phyloP scores from a whole-genome alignment of 2,888 invertebrate genomes.

The Ptycholaimellus sp. region DNA sequence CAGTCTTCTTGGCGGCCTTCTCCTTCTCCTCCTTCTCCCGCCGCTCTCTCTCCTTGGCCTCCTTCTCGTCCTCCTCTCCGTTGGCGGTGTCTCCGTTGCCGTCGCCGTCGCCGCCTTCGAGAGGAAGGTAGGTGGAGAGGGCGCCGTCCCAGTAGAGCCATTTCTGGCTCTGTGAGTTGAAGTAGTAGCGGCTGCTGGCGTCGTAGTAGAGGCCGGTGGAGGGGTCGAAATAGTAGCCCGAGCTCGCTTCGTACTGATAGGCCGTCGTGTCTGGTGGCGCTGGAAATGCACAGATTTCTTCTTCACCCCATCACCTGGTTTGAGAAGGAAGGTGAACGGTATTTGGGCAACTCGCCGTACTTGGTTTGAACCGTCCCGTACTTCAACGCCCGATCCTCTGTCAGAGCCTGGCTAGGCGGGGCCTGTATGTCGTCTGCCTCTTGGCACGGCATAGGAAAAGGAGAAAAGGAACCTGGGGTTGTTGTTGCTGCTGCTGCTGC shows the following conservation, averaged over 20 bases:
- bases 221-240: slow-evolving; percentile 85
- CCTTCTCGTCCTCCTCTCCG: slow-evolving; percentile 30
- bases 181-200: slow-evolving; percentile 74
- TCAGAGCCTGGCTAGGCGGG: too few species aligned
- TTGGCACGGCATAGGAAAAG: neutral
- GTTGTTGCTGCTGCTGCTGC: slow-evolving; percentile 33
- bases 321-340: too few species aligned
- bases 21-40: slow-evolving; percentile 42
- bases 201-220: slow-evolving; percentile 82
- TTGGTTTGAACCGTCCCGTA: slow-evolving; percentile 12
- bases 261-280: slow-evolving; percentile 56
- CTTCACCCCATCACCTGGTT: too few species aligned
- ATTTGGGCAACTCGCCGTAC: slow-evolving; percentile 7
- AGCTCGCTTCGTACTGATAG: slow-evolving; percentile 75
- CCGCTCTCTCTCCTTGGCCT: slow-evolving; percentile 24
- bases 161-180: slow-evolving; percentile 62
- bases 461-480: neutral
- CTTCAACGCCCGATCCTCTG: slow-evolving; percentile 3
- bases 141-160: slow-evolving; percentile 76
- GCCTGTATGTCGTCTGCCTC: slow-evolving; percentile 1
- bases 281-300: too few species aligned
- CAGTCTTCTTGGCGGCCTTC: slow-evolving; percentile 21
- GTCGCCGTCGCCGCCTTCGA: slow-evolving; percentile 10
- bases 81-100: slow-evolving; percentile 3
- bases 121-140: slow-evolving; percentile 22